Conservation (phyloP, 2,888 invertebrate genomes). For the Hyppa rectilinea region DNA sequence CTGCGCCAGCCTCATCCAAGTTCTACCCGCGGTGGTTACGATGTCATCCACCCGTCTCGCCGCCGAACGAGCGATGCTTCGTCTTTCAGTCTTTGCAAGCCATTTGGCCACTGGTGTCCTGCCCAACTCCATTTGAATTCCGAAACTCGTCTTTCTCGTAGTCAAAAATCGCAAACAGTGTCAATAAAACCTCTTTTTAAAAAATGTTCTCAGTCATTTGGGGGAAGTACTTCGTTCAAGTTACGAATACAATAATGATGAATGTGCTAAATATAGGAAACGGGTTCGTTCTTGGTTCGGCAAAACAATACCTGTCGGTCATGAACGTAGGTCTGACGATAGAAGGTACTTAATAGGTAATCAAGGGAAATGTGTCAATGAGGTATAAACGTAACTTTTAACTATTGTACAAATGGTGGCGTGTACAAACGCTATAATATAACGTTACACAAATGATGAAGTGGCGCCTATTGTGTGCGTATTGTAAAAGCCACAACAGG, state of each 20-base stretch:
- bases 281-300: fast-evolving
- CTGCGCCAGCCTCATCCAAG: too few relatives aligned
- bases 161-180: too few relatives aligned
- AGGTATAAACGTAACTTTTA: constrained; percentile 32
- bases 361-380: constrained; percentile 45
- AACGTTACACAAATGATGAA: constrained; percentile 9
- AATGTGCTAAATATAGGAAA: neutral
- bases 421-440: constrained; percentile 27
- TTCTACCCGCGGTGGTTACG: too few relatives aligned
- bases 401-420: constrained; percentile 16
- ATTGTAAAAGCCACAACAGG: constrained; percentile 2
- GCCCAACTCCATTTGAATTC: too few relatives aligned
- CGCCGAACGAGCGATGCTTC: too few relatives aligned
- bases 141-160: too few relatives aligned
- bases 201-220: too few relatives aligned
- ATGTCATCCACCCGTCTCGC: too few relatives aligned
- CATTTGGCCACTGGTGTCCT: too few relatives aligned
- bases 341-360: constrained; percentile 2
- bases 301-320: neutral
- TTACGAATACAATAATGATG: too few relatives aligned
- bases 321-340: neutral
- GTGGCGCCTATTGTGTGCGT: constrained; percentile 1
- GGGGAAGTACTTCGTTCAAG: neutral
- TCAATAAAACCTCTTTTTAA: too few relatives aligned
- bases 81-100: too few relatives aligned